phyloP scores from a whole-genome alignment of 2,797 vertebrate genomes.

The Acanthis flammea region DNA sequence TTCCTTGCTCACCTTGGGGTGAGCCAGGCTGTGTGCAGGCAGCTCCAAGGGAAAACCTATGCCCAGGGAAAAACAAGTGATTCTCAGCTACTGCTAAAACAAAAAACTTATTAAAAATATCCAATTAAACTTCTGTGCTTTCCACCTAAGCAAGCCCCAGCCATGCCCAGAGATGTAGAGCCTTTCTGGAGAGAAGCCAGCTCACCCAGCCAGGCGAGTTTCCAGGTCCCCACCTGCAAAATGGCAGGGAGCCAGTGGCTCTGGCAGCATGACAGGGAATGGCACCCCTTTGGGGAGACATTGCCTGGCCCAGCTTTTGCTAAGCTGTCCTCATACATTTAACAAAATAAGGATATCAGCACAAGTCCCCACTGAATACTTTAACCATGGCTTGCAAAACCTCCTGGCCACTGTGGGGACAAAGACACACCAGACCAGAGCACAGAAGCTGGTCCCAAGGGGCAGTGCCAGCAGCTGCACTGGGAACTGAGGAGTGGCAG shows the following conservation, averaged over 20 bases:
- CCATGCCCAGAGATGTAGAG: not conserved
- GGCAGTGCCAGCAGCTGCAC: not conserved
- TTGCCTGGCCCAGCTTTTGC: not conserved
- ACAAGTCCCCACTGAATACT: not conserved
- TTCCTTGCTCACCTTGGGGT: not conserved
- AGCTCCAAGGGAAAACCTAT: not conserved
- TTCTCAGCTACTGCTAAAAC: not conserved
- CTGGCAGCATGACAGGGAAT: not conserved
- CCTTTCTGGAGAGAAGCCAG: not conserved
- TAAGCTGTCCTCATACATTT: accelerated
- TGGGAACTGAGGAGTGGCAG: accelerated
- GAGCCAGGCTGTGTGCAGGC: not conserved
- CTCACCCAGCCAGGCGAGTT: not conserved
- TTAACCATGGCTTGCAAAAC: not conserved
- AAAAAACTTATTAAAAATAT: not conserved
- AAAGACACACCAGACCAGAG: not conserved
- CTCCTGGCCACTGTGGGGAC: not conserved
- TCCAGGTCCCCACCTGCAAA: not conserved
- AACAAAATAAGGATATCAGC: not conserved
- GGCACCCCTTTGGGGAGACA: not conserved
- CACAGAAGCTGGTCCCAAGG: not conserved
- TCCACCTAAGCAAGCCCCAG: not conserved
- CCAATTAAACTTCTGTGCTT: not conserved
- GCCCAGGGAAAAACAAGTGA: not conserved
- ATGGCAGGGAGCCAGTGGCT: not conserved